Evolutionary conservation across 2,888 invertebrate species (phyloP), one percentile per base, ranked within the genome.

Genomic region (Pinctada fucata): DNA sequence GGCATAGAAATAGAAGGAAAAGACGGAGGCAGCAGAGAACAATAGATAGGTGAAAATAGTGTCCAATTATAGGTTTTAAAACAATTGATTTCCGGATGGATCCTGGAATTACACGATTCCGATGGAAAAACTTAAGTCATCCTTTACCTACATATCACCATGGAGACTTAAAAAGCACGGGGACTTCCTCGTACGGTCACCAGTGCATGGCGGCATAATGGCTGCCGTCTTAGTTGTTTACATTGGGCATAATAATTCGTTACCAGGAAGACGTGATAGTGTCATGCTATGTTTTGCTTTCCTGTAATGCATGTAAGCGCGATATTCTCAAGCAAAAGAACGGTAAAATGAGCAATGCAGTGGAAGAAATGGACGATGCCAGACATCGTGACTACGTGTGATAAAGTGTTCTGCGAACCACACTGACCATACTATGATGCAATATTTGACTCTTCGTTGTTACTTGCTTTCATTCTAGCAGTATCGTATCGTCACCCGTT

Each of bases 281-380:
- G 31, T 31, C 31, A 31, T 31, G 31, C 31, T 31, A 31, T 31
- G 31, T 31, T 31, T 31, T 31, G 31, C 31, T 31, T 31, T 31
- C 31, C 31, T 31, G 31, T 31, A 31, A 31, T 31, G 31, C 31
- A 31, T 31, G 31, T 31, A 31, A 31, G 31, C 31, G 31, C 31
- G 31, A 31, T 31, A 31, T 31, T 31, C 31, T 31, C 31, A 31
- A 31, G 31, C 31, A 31, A 31, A 31, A 31, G 31, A 31, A 31
- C 13, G 58, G 58, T 58, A 58, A 58, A 58, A 58, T 58, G 58
- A 58, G 58, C 58, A 58, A 58, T 58, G 58, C 58, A 58, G 58
- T 58, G 13, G 58, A 58, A 58, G 58, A 31, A 31, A 31, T 31
- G 58, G 58, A 58, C 58, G 58, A 58, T 58, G 58, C 6, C 58